A percentile compares a stretch with the other conserved stretches of the same genome.
phyloP scores from a whole-genome alignment of 2,797 vertebrate genomes.

The Gephyroberyx darwinii region DNA sequence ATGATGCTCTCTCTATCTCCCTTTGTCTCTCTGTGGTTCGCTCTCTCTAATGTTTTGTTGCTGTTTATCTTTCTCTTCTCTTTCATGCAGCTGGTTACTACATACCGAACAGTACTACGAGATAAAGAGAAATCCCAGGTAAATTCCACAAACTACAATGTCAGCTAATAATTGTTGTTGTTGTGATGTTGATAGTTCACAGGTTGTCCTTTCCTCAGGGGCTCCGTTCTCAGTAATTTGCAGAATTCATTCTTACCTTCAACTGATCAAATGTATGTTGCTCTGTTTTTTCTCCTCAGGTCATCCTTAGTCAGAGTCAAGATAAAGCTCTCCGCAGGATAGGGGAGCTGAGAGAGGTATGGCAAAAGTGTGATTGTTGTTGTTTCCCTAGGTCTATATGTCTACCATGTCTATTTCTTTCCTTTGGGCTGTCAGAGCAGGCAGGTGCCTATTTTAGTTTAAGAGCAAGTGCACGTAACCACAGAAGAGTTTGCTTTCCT shows the following conservation, averaged over 20 bases:
- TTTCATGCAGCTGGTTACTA: slow-evolving; percentile 86
- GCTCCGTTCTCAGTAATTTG: neutral
- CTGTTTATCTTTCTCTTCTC: no score
- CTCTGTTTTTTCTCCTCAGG: slow-evolving; percentile 75
- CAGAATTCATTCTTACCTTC: neutral
- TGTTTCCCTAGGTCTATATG: neutral
- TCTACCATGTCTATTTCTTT: neutral
- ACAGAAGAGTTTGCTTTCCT: no score
- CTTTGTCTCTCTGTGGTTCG: neutral
- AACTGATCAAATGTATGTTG: slow-evolving; percentile 3
- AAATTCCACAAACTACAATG: slow-evolving; percentile 33
- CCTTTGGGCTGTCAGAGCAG: neutral
- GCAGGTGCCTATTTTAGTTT: neutral
- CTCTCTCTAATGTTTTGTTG: neutral
- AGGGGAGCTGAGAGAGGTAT: slow-evolving; percentile 94
- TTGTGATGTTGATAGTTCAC: neutral
- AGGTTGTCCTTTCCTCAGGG: neutral
- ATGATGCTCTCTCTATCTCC: neutral
- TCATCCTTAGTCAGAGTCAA: slow-evolving; percentile 95
- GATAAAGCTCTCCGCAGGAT: slow-evolving; percentile 96
- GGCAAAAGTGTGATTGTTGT: slow-evolving; percentile 2
- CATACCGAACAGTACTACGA: slow-evolving; percentile 89
- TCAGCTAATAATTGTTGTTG: neutral
- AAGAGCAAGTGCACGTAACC: no score
- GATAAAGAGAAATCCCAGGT: slow-evolving; percentile 98